Base-by-base conservation (phyloP, 2,888 invertebrate genomes). In the Torymus aiolomorphi region DNA sequence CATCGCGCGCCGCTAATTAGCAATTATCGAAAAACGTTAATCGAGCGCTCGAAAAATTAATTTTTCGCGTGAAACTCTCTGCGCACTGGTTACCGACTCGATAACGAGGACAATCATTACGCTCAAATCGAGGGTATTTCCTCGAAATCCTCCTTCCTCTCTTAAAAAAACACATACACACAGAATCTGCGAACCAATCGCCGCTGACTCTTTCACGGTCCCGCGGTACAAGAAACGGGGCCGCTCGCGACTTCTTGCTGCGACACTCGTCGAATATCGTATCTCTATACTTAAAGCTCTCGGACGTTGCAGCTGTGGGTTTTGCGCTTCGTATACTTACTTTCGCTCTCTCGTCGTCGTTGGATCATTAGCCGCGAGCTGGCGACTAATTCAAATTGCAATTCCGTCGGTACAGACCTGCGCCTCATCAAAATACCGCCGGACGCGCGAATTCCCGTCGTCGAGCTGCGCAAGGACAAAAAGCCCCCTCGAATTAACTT, bases 341-440 rank as follows among this genome's bases (percentile, higher is more conserved):
- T 42, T 42, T 42, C 8, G 8, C 72, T 78, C 20, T 54, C 62
- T 54, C 59, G 20, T 42, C 88, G 5, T 10, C 8, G 42, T 88
- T 88, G 86, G 88, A 89, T 90, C 89, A 89, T 90, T 89, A 90
- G 88, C 87, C 82, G 51, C 57, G 83, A 87, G 86, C 87, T 88
- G 86, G 86, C 87, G 86, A 86, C 88, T 89, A 89, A 90, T 90
- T 90, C 88, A 89, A 90, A 90, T 89, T 88, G 88, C 85, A 86
- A 90, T 89, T 87, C 88, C 88, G 82, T 57, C 74, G 83, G 82
- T 83, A 24, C 62, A 62, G 76, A 83, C 79, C 63, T 74, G 80
- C 81, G 86, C 83, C 90, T 89, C 90, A 89, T 89, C 89, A 90
- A 89, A 90, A 90, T 89, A 88, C 89, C 90, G 88, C 83, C 85